Base-by-base conservation (phyloP, 2,797 vertebrate genomes). In the Mus minutoides region DNA sequence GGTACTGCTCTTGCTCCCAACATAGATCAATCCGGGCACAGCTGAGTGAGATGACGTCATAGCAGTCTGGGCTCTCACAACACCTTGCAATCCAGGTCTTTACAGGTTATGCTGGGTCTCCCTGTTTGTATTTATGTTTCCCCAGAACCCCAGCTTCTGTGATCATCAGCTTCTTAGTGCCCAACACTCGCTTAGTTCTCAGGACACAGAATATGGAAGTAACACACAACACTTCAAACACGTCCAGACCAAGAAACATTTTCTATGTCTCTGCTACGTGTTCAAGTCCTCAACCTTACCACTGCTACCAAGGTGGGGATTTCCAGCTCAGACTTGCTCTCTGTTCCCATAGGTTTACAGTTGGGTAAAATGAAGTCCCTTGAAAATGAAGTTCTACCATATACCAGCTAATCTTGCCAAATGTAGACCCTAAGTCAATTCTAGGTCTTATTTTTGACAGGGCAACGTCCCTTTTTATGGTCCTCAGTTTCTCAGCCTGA, bases 31-130 rank as follows among this genome's bases (percentile, higher is more conserved):
- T 3, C 52, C 4, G 17, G 19, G 34, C 19, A 56, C 21, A 84
- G 64, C 52, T 29, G 10, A 56, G 49, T 0, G 62, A 58, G n/a
- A 58, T 24, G 9, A 2, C 1, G 2, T 1, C 24, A 29, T 4
- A 24, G 11, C 11, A 24, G 9, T 1, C 40, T 19, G 13, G 34
- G 52, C 34, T n/a, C 69, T 78, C 12, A 17, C 49, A 83, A 52
- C 11, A 6, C 46, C 79, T 56, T 49, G 40, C 6, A 0, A 6
- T 22, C 29, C 5, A 1, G 6, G 7, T 58, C 62, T 71, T 37
- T 24, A 13, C 22, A 26, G 34, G 2, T 1, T 1, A 1, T 11
- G 13, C 7, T 0, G 24, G 2, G 3, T 24, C 9, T 21, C 31
- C 29, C 75, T n/a, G 52, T 37, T 64, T 62, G 56, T 77, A 21